These are phyloP conservation scores for Zonotrichia leucophrys DNA, from an alignment of 2,113 vertebrate species.

Conservation along the genomic window DNA sequence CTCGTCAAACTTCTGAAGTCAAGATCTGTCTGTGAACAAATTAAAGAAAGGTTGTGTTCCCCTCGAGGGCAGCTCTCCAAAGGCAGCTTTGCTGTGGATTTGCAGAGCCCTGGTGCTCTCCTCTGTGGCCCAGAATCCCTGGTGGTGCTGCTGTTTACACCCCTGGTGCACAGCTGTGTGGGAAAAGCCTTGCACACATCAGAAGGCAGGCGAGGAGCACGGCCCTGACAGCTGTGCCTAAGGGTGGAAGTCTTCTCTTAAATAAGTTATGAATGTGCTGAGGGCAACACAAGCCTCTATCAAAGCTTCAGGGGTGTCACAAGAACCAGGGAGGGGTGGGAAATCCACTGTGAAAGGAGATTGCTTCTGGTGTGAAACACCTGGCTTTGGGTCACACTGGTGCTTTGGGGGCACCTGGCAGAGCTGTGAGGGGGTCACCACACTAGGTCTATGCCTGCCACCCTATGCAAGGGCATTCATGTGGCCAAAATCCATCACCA, in stretches of 20 bases:
- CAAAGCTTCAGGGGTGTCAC: constrained; percentile 34
- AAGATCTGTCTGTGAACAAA: constrained; percentile 2
- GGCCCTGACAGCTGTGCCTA: constrained; percentile 47
- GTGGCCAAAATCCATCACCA: background rate
- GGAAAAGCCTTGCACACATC: background rate
- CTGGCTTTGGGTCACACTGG: background rate
- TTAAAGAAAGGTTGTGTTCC: background rate
- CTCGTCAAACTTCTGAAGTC: background rate
- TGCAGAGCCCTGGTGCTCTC: background rate
- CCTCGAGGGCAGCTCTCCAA: background rate
- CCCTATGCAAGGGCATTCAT: rapidly evolving
- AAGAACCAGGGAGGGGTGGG: background rate
- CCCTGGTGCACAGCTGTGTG: background rate
- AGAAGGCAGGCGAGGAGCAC: background rate
- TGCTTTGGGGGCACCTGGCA: background rate
- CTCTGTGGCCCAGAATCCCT: background rate
- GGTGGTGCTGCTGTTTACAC: background rate
- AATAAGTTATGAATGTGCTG: constrained; percentile 50
- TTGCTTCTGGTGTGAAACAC: background rate
- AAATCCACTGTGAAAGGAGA: background rate
- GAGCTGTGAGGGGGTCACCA: rapidly evolving
- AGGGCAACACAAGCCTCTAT: constrained; percentile 19
- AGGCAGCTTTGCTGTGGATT: background rate
- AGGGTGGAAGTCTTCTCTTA: constrained; percentile 43
- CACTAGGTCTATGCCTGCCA: rapidly evolving